Conservation (phyloP, 2,797 vertebrate genomes). For the Glyptemys insculpta region DNA sequence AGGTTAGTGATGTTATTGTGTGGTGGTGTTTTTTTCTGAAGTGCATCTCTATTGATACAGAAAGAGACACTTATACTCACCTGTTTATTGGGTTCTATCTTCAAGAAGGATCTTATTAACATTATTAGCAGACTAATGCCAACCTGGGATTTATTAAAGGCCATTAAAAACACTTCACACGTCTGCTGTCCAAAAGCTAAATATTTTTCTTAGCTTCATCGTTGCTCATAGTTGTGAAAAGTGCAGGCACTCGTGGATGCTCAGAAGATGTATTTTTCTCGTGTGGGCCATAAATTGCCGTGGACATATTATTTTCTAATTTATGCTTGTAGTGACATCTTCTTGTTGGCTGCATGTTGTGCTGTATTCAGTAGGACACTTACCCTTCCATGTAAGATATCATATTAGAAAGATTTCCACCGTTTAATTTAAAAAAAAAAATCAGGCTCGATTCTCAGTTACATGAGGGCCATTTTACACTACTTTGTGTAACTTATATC, state of each 20-base stretch:
- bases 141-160: constrained; percentile 2
- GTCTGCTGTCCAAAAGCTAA: constrained; percentile 9
- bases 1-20: background rate
- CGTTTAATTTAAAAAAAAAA: background rate
- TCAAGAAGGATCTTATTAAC: background rate
- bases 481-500: background rate
- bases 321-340: background rate
- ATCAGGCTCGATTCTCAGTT: background rate
- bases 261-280: constrained; percentile 28
- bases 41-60: too few relatives aligned
- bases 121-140: background rate
- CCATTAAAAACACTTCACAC: background rate
- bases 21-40: too few relatives aligned
- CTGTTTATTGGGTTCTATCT: constrained; percentile 33
- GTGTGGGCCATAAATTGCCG: background rate
- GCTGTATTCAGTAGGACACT: background rate
- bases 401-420: background rate
- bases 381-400: background rate
- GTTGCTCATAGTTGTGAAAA: background rate
- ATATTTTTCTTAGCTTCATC: background rate
- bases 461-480: background rate
- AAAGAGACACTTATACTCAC: background rate
- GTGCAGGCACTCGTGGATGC: background rate
- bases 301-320: constrained; percentile 12
- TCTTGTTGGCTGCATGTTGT: constrained; percentile 2